phyloP scores from a whole-genome alignment of 2,797 vertebrate genomes.

The Menidia menidia region DNA sequence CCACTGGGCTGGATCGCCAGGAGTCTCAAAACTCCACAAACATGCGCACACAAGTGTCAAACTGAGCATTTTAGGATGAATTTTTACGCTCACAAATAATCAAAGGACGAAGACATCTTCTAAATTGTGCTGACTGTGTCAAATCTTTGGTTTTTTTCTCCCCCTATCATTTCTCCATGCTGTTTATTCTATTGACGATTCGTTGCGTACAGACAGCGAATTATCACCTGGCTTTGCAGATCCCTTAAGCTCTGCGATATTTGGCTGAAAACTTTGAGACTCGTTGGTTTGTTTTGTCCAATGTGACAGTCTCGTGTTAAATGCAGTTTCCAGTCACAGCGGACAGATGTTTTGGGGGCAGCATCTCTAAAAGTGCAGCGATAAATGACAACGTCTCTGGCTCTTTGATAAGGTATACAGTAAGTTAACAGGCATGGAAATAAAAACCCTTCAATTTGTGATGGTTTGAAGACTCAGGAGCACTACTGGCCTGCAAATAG shows the following conservation, averaged over 20 bases:
- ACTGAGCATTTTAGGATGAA: conserved; percentile 3
- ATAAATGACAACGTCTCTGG: background rate
- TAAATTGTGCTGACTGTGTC: background rate
- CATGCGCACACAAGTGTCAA: conserved; percentile 10
- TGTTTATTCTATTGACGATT: conserved; percentile 5
- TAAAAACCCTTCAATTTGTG: no score
- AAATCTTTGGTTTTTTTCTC: background rate
- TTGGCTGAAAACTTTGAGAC: background rate
- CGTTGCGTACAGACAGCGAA: background rate
- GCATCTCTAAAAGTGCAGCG: background rate
- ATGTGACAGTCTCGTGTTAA: conserved; percentile 9
- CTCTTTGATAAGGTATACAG: background rate
- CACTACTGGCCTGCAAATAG: background rate
- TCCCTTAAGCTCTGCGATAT: background rate
- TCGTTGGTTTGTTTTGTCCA: background rate
- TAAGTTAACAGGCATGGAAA: background rate
- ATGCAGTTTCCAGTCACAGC: conserved; percentile 15
- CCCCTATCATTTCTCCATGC: background rate
- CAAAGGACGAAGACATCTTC: background rate
- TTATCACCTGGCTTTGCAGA: background rate
- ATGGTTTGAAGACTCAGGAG: no score
- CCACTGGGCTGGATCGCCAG: conserved; percentile 29
- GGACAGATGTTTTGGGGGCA: background rate
- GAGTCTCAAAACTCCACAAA: conserved; percentile 24
- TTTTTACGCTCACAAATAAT: background rate